Conservation (phyloP, 2,888 invertebrate species). For the Sabatieria punctata region DNA sequence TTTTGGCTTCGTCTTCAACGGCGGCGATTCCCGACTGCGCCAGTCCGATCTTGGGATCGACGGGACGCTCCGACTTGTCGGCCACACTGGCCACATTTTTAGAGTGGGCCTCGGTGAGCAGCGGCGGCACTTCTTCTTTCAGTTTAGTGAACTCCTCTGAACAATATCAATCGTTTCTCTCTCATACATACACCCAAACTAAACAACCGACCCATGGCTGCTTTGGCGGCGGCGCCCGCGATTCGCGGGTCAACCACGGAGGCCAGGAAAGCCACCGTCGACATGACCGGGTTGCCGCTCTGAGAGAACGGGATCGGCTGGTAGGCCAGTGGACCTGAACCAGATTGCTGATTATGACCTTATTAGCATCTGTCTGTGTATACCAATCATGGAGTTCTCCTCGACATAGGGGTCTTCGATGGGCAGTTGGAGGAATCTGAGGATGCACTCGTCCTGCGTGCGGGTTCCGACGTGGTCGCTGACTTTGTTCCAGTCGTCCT, state of each 20-base stretch:
- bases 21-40: conserved; percentile 82
- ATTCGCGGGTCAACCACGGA: conserved; percentile 96
- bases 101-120: conserved; percentile 83
- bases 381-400: conserved; percentile 40
- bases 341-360: conserved; percentile 41
- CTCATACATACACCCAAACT: too few species aligned
- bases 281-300: conserved; percentile 97
- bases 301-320: conserved; percentile 97
- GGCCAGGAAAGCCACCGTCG: conserved; percentile 94
- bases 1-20: conserved; percentile 45
- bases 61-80: conserved; percentile 34
- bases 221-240: conserved; percentile 86
- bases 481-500: conserved; percentile 99
- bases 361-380: background rate
- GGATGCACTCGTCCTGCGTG: conserved; percentile 96
- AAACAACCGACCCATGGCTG: conserved; percentile 68
- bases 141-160: conserved; percentile 85
- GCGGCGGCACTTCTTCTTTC: conserved; percentile 87
- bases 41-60: conserved; percentile 63
- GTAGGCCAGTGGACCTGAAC: conserved; percentile 68
- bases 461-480: conserved; percentile 88
- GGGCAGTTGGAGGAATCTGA: conserved; percentile 88
- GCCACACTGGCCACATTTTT: conserved; percentile 58
- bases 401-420: conserved; percentile 97
- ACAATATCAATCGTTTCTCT: conserved; percentile 8